A percentile compares a stretch with the other conserved stretches of the same genome.
phyloP scores from a whole-genome alignment of 2,113 vertebrate species.

The Brachirus orientalis region DNA sequence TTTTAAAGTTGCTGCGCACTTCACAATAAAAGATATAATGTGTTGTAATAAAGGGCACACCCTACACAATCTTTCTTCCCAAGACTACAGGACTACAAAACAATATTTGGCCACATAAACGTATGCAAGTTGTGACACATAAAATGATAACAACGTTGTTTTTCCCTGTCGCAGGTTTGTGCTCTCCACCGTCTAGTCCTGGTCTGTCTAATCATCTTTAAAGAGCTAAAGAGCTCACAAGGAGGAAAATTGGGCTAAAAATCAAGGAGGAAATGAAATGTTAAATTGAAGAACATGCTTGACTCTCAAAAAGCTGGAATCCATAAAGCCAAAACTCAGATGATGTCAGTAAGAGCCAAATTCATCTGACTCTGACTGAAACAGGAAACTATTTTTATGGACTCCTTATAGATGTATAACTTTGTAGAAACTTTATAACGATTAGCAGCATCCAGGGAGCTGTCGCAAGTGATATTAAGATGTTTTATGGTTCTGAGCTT shows the following conservation, averaged over 20 bases:
- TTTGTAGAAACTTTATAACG: conserved; percentile 7
- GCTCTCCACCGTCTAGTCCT: background rate
- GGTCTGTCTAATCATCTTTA: background rate
- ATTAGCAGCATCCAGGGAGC: background rate
- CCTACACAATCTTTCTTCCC: no score
- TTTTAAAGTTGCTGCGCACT: no score
- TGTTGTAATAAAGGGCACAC: no score
- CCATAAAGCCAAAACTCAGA: background rate
- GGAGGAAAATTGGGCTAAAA: conserved; percentile 22
- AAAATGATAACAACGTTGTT: no score
- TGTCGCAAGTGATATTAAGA: conserved; percentile 1
- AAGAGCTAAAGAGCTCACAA: background rate
- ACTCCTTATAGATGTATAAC: background rate
- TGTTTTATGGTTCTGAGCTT: conserved; percentile 27
- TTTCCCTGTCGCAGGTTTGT: no score
- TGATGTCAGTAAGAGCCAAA: conserved; percentile 15
- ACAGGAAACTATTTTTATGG: background rate
- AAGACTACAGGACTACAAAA: no score
- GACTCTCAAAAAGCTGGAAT: conserved; percentile 12
- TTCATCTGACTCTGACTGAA: background rate
- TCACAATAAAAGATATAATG: no score
- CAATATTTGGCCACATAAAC: no score
- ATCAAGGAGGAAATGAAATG: conserved; percentile 7
- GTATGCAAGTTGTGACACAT: no score
- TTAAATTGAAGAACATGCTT: conserved; percentile 14